A percentile compares a stretch with the other conserved stretches of the same genome.
Conservation (phyloP, 2,797 vertebrate species). For the Lophotriccus pileatus region DNA sequence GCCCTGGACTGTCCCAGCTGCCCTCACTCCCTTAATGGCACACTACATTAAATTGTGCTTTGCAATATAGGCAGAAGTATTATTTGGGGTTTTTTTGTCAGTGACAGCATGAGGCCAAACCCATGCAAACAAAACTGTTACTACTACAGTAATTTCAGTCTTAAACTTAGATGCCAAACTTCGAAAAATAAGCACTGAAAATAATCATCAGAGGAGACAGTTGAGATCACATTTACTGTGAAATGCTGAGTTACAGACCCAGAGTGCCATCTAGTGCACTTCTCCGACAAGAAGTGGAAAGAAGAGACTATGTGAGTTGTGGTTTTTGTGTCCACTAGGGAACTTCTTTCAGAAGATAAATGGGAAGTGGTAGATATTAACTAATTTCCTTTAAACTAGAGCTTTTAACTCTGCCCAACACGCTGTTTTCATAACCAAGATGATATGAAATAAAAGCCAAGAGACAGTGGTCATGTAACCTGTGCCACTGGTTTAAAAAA, state of each 20-base stretch:
- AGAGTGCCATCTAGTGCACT: slow-evolving; percentile 41
- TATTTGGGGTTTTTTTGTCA: not conserved
- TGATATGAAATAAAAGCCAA: not conserved
- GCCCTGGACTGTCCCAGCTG: not conserved
- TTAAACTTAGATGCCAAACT: not conserved
- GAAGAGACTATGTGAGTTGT: fast-evolving
- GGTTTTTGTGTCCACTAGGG: not conserved
- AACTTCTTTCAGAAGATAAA: not conserved
- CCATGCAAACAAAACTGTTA: not conserved
- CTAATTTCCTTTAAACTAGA: not conserved
- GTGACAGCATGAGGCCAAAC: not conserved
- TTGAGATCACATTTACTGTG: not conserved
- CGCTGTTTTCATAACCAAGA: not conserved
- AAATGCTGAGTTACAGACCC: not conserved
- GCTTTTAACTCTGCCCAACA: not conserved
- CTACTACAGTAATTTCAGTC: not conserved
- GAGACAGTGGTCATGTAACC: not conserved
- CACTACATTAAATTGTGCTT: not conserved
- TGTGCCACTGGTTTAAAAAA: not conserved
- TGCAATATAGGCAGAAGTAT: not conserved
- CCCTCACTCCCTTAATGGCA: not conserved
- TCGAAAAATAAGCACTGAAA: not conserved
- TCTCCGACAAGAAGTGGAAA: not conserved
- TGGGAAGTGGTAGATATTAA: not conserved
- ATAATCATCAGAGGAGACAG: not conserved